A percentile compares a stretch with the other conserved stretches of the same genome.
These are phyloP conservation scores for Rhinogobio ventralis DNA, from an alignment of 2,797 vertebrate species.

Conservation along the genomic window DNA sequence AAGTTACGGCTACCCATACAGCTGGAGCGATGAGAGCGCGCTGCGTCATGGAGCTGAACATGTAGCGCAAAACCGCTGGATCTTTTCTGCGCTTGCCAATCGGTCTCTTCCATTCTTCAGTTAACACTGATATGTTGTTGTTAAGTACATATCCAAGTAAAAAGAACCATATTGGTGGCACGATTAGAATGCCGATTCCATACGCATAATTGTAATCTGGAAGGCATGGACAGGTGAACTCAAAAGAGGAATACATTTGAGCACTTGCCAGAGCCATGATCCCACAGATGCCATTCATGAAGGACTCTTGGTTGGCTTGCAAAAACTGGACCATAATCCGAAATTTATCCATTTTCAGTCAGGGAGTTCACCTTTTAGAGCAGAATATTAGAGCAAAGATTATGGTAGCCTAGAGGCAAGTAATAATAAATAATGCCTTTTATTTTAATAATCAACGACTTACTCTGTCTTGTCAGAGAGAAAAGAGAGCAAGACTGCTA, in stretches of 20 bases:
- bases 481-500: not conserved
- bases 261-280: slow-evolving; percentile 97
- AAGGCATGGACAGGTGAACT: slow-evolving; percentile 95
- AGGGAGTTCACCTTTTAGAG: not conserved
- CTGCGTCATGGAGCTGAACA: slow-evolving; percentile 94
- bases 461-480: slow-evolving; percentile 6
- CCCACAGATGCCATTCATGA: slow-evolving; percentile 96
- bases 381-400: not conserved
- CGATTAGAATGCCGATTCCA: slow-evolving; percentile 86
- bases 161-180: slow-evolving; percentile 92
- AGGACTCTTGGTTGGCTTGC: slow-evolving; percentile 98
- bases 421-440: not conserved
- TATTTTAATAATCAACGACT: not conserved
- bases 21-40: slow-evolving; percentile 89
- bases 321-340: slow-evolving; percentile 98
- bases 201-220: slow-evolving; percentile 89
- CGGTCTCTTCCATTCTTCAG: slow-evolving; percentile 93
- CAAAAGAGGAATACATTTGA: slow-evolving; percentile 94
- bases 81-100: slow-evolving; percentile 86
- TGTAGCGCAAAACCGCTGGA: slow-evolving; percentile 87
- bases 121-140: slow-evolving; percentile 94
- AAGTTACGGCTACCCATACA: slow-evolving; percentile 92
- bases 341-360: slow-evolving; percentile 69
- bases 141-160: slow-evolving; percentile 93
- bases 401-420: not conserved